phyloP scores from a whole-genome alignment of 2,113 vertebrate genomes.

The Ranitomeya imitator region DNA sequence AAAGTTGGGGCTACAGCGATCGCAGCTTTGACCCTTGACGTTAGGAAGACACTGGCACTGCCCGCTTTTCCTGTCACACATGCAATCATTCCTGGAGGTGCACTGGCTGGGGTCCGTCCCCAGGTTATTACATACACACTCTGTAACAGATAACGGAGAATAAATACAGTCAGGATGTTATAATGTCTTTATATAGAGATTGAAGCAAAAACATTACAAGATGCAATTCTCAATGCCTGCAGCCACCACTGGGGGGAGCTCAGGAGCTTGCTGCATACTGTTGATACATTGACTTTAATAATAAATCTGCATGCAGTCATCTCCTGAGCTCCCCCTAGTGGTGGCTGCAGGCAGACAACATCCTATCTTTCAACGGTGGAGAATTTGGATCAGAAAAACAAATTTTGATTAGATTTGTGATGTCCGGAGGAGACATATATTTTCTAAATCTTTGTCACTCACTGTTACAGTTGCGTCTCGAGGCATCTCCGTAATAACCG shows the following conservation, averaged over 20 bases:
- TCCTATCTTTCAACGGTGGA: no score
- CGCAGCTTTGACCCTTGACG: constrained; percentile 85
- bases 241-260: no score
- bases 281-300: no score
- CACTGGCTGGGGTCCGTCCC: constrained; percentile 85
- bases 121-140: constrained; percentile 88
- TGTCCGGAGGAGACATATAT: no score
- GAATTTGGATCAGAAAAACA: no score
- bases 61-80: constrained; percentile 81
- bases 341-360: no score
- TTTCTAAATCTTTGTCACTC: constrained; percentile 65
- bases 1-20: constrained; percentile 87
- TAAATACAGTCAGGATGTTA: background rate
- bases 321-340: no score
- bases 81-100: constrained; percentile 77
- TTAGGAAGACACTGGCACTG: constrained; percentile 90
- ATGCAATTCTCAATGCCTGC: no score
- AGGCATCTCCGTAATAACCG: constrained; percentile 86
- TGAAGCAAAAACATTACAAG: no score
- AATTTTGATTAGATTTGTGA: no score
- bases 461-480: constrained; percentile 87
- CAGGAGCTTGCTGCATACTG: no score
- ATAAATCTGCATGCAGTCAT: no score
- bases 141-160: constrained; percentile 66
- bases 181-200: background rate